These are phyloP conservation scores for Dioctria rufipes DNA, from an alignment of 2,888 invertebrate genomes.

Conservation along the genomic window DNA sequence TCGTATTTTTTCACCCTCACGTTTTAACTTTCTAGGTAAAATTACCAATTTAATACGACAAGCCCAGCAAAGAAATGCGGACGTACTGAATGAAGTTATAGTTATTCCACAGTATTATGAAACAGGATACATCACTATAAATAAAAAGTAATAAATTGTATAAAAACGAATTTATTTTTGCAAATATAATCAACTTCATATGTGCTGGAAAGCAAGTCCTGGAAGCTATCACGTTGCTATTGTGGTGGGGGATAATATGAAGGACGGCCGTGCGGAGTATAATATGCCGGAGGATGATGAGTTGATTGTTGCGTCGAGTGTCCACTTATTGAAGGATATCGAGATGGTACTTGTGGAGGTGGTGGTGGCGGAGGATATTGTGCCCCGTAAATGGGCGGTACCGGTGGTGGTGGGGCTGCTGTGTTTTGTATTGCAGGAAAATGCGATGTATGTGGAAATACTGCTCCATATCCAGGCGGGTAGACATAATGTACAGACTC, in stretches of 20 bases:
- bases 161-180: conserved; percentile 41
- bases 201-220: not conserved
- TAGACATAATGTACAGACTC: conserved; percentile 65
- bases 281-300: conserved; percentile 54
- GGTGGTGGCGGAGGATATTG: conserved; percentile 72
- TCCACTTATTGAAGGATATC: conserved; percentile 19
- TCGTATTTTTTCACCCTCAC: not conserved
- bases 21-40: conserved; percentile 65
- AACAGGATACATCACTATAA: conserved; percentile 68
- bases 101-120: conserved; percentile 71
- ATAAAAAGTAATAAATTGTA: conserved; percentile 65
- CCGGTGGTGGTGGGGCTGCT: conserved; percentile 63
- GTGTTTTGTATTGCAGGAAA: conserved; percentile 60
- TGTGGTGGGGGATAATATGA: conserved; percentile 60
- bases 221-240: conserved; percentile 30
- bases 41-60: conserved; percentile 69
- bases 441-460: conserved; percentile 66
- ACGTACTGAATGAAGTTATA: conserved; percentile 66
- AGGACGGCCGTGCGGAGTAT: conserved; percentile 45
- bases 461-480: conserved; percentile 72
- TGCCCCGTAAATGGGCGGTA: conserved; percentile 68
- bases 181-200: conserved; percentile 12
- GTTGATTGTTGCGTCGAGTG: conserved; percentile 52
- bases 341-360: conserved; percentile 17
- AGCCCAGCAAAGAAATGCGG: conserved; percentile 64